Percentiles rank a stretch among this genome's conserved stretches.
These are phyloP conservation scores for Scalopus aquaticus DNA, from an alignment of 2,113 vertebrate genomes.

Conservation along the genomic window DNA sequence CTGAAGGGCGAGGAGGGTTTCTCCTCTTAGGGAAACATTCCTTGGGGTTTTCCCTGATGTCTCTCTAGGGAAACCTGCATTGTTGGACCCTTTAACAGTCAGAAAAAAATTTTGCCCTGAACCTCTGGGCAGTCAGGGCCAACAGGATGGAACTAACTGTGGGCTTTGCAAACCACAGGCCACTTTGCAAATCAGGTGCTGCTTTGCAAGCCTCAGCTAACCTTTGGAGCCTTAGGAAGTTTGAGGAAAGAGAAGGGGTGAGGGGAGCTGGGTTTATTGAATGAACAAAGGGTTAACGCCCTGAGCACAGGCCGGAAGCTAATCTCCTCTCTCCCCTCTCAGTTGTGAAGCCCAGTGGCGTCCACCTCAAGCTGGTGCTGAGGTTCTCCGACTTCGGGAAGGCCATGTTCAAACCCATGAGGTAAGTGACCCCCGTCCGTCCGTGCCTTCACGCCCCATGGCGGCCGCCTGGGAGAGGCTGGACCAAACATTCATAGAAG, in stretches of 20 bases:
- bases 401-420: slow-evolving; percentile 99
- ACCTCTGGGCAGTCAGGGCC: accelerated
- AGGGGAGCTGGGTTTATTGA: background rate
- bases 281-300: background rate
- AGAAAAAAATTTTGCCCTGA: background rate
- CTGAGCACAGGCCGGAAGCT: background rate
- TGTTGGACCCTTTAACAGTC: background rate
- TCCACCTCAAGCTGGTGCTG: slow-evolving; percentile 96
- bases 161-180: background rate
- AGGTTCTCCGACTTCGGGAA: slow-evolving; percentile 95
- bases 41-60: background rate
- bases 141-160: accelerated
- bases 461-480: background rate
- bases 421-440: slow-evolving; percentile 86
- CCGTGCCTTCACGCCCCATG: accelerated
- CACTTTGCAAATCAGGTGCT: no score
- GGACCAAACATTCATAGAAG: background rate
- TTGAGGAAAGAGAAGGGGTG: background rate
- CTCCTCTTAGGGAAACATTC: background rate
- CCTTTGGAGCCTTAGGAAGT: background rate
- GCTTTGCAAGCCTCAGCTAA: background rate
- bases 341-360: slow-evolving; percentile 98
- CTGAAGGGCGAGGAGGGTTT: accelerated
- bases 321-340: background rate
- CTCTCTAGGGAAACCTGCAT: background rate